Evolutionary conservation across 2,797 vertebrate species (phyloP), one percentile per base, ranked within the genome.

Genomic region (Sarcoramphus papa): DNA sequence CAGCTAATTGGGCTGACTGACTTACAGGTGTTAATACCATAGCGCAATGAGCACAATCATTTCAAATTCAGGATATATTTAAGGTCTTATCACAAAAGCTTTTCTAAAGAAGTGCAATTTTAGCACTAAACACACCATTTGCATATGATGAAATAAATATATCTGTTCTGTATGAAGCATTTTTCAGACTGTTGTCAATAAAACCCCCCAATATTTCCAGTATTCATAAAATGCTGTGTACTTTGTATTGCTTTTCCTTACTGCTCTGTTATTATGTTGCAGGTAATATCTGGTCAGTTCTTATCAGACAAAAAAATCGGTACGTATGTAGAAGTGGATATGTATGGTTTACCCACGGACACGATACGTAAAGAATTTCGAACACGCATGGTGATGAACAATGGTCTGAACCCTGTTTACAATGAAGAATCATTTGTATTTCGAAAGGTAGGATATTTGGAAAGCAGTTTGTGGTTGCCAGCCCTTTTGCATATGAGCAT

Each of bases 331-430:
- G 99, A 99, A 92, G 99, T 99, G 45, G 99, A 99, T 90, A 99
- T 99, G 99, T 99, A 99, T 5, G 99, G 99, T 6, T 94, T 99
- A 91, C 99, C 99, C 28, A 99, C 99, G 0, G 99, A 99, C 98
- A 99, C 99, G 15, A 99, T 99, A 89, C 98, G 99, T 51, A 99
- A 99, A 95, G 99, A 99, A 96, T 99, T 99, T 94, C 99, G 99
- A 85, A 99, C 99, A 0, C 99, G 99, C 59, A 99, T 99, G 99
- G 99, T 99, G 97, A 99, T 99, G 99, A 99, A 99, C 98, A 99
- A 99, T 13, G 99, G 99, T 21, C 98, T 99, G 86, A 99, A 99
- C 95, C 99, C 99, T 2, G 99, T 99, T 60, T 99, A 99, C 98
- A 99, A 99, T 13, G 99, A 99, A 92, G 99, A 99, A 87, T 99